phyloP scores from a whole-genome alignment of 2,888 invertebrate species.

The Cerastis rubricosa region DNA sequence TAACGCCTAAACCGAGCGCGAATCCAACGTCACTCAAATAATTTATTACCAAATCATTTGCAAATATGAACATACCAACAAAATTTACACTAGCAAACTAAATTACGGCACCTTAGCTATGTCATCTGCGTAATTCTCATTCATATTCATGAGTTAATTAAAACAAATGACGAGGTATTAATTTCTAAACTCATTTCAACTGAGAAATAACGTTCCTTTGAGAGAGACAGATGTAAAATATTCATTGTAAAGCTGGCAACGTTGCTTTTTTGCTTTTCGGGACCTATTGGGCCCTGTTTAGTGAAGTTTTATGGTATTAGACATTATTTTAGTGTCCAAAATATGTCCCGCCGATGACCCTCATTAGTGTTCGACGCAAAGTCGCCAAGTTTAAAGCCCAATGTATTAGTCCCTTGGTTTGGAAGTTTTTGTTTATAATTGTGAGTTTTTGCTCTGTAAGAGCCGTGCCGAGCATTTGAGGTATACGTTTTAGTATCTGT shows the following conservation, averaged over 20 bases:
- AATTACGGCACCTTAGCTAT: slow-evolving; percentile 73
- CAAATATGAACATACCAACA: slow-evolving; percentile 60
- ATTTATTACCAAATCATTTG: slow-evolving; percentile 59
- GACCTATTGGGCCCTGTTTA: slow-evolving; percentile 47
- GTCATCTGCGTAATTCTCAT: slow-evolving; percentile 77
- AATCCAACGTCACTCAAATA: slow-evolving; percentile 9
- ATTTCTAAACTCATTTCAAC: slow-evolving; percentile 80
- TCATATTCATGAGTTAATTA: slow-evolving; percentile 85
- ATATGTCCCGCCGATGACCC: slow-evolving; percentile 25
- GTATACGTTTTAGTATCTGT: slow-evolving; percentile 19
- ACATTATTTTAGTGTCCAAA: slow-evolving; percentile 29
- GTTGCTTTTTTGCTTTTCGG: slow-evolving; percentile 49
- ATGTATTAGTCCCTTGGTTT: slow-evolving; percentile 37
- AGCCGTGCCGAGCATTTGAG: not conserved
- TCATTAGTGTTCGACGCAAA: slow-evolving; percentile 25
- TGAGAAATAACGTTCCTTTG: slow-evolving; percentile 76
- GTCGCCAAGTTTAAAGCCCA: slow-evolving; percentile 32
- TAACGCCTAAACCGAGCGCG: slow-evolving; percentile 5
- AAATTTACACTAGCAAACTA: slow-evolving; percentile 70
- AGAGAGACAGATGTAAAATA: slow-evolving; percentile 69
- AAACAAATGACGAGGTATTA: slow-evolving; percentile 83
- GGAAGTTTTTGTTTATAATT: slow-evolving; percentile 37
- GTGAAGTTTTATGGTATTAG: slow-evolving; percentile 38
- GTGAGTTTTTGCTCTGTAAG: slow-evolving; percentile 14
- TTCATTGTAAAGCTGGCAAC: slow-evolving; percentile 64